Base-by-base conservation (phyloP, 2,888 invertebrate genomes). In the Eucera pruinosa region DNA sequence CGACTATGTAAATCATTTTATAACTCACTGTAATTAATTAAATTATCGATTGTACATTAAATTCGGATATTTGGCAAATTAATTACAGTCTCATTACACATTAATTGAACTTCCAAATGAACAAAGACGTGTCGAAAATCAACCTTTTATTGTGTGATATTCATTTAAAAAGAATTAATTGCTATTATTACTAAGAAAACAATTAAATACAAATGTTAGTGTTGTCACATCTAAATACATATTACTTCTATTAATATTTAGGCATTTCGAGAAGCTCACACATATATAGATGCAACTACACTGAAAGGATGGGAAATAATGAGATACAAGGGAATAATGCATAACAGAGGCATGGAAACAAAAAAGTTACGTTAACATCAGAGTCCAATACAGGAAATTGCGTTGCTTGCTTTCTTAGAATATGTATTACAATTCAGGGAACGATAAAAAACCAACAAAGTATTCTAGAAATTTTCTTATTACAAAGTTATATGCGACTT, bases 281-380 rank as follows among this genome's bases (percentile, higher is more conserved):
- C 36, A 41, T 57, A 20, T 67, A 18, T 25, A 50, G 15, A 61
- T 33, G 45, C 25, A 62, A 25, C 30, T 61, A 62, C 69, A 36
- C 41, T 54, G 30, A 61, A 76, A 48, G 30, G 30, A 6, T 52
- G 50, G 60, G 39, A 60, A 75, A 61, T 69, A 72, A 61, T 52
- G 50, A 55, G 64, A 70, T 58, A 54, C 45, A 45, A n/a, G 64
- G 55, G 70, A 64, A 70, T 70, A 57, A 64, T 30, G 41, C 55
- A 41, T 69, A 55, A 57, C 50, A 33, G 48, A 57, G 23, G 50
- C 55, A 48, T 36, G 55, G 55, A 55, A 43, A 61, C 55, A 69
- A 55, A 69, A 73, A 55, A 39, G 54, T 36, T 41, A 27, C 33
- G 69, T 47, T 69, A 55, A 45, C 68, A 27, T 61, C 33, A 43